Evolutionary conservation across 2,797 vertebrate genomes (phyloP).

Genomic region (Echeneis naucrates): DNA sequence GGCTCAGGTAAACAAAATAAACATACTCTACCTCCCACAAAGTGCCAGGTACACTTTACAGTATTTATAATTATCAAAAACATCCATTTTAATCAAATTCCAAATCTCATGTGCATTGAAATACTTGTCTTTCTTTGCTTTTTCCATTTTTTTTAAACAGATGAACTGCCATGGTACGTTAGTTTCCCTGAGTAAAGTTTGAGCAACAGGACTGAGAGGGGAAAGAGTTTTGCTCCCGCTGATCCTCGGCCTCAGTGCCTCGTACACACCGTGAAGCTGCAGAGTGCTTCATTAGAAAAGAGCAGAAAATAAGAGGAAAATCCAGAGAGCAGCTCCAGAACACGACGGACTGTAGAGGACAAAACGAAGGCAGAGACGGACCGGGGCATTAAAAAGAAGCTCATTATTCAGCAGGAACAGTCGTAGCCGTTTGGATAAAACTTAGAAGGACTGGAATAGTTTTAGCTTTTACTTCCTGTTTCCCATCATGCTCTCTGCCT

Average conservation of each 20-base stretch:
- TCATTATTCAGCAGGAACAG: not conserved
- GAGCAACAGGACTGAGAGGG: not conserved
- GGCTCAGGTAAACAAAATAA: constrained; percentile 41
- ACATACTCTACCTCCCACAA: constrained; percentile 4
- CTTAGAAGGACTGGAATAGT: not conserved
- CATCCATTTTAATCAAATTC: not conserved
- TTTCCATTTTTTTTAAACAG: constrained; percentile 1
- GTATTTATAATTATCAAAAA: constrained; percentile 1
- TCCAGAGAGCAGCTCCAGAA: not conserved
- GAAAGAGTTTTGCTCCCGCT: not conserved
- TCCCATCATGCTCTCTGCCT: too few species aligned
- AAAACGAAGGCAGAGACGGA: not conserved
- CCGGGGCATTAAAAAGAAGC: not conserved
- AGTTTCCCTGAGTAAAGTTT: not conserved
- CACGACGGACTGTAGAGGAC: not conserved
- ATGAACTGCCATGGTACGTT: not conserved
- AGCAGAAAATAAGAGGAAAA: not conserved
- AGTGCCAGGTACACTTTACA: not conserved
- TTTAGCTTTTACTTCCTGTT: not conserved
- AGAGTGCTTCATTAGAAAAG: not conserved
- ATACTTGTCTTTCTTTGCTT: not conserved
- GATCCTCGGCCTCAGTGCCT: not conserved
- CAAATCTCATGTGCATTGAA: not conserved
- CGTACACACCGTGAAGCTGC: not conserved
- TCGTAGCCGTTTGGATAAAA: not conserved